Evolutionary conservation across 2,888 invertebrate species (phyloP), one percentile per base, ranked within the genome.

Genomic region (Stenurella melanura): DNA sequence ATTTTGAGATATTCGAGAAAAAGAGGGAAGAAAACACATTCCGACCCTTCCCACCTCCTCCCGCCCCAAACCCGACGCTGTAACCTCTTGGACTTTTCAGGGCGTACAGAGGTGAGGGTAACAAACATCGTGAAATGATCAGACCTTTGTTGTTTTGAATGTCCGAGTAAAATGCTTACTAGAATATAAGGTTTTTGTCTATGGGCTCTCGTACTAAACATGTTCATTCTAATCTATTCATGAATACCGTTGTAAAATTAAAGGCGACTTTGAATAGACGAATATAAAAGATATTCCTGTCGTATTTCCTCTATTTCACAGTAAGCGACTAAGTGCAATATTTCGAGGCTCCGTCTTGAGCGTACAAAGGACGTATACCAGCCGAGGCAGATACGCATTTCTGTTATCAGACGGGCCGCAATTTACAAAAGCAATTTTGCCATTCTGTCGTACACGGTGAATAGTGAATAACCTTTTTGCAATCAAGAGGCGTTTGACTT

Each of bases 301-400:
- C 2, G 50, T 17, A n/a, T 50, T 50, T 42, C 42, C 42, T 42
- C 42, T 42, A 42, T 9, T 50, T 17, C 50, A n/a, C n/a, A 50
- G 50, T n/a, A 50, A n/a, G n/a, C 6, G 50, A n/a, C n/a, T 50
- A 50, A 50, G 50, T 50, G 50, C 50, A 50, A 50, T 50, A 50
- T 50, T 50, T 50, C 50, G 15, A n/a, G 12, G 50, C 15, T n/a
- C 5, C n/a, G n/a, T 6, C 50, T n/a, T 50, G 12, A 15, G 50
- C 1, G 15, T 17, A n/a, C 50, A 50, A 50, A 50, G 50, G 15
- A 50, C n/a, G 50, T n/a, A 2, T 15, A 50, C 5, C 50, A 50
- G n/a, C 50, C 42, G 15, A 42, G 42, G 12, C 3, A 42, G 42
- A 42, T 12, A 42, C 42, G 42, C 42, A 12, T 42, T 42, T 42